Base-by-base conservation (phyloP, 2,888 invertebrate genomes). In the Torymus aiolomorphi region DNA sequence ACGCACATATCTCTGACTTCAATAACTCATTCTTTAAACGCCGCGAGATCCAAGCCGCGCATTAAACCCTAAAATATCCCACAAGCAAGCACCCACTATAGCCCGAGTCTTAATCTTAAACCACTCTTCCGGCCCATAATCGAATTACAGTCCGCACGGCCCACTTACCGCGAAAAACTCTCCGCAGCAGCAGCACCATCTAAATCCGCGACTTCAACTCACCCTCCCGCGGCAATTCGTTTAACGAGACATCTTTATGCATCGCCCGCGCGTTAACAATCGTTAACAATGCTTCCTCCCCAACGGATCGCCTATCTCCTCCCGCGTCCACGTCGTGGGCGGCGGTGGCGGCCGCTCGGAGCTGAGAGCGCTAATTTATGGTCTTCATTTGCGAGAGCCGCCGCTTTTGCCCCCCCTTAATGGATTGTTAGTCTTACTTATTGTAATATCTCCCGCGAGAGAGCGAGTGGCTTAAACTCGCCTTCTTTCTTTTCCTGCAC, bases 211-310 rank as follows among this genome's bases (percentile, higher is more conserved):
- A 42, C 42, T 42, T 10, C 4, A 4, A 31, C 4, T 31, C 59
- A 54, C 74, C 49, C 75, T n/a, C 49, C 4, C 52, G 12, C 11
- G 62, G 73, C 69, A 69, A 79, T 77, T 69, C 80, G 79, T 79
- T 80, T 82, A 83, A 83, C 81, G 82, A 82, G 82, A 82, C 80
- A 77, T 79, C 83, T 81, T 82, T 83, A 82, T 82, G 66, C 74
- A 74, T 54, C 20, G 63, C 73, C 3, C 67, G 67, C 56, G 78
- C 82, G 80, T 83, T 82, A 83, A 82, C 82, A 83, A 80, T 83
- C 83, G 77, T 80, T 77, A 77, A 80, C 80, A 77, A 77, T 70
- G 80, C 74, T 59, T 63, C 73, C 42, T 70, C 65, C 49, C 57
- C 42, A 42, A 42, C 42, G 42, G 42, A 42, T 42, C 42, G 31